These are phyloP conservation scores for Pogoniulus pusillus DNA, from an alignment of 2,797 vertebrate species.

Conservation along the genomic window DNA sequence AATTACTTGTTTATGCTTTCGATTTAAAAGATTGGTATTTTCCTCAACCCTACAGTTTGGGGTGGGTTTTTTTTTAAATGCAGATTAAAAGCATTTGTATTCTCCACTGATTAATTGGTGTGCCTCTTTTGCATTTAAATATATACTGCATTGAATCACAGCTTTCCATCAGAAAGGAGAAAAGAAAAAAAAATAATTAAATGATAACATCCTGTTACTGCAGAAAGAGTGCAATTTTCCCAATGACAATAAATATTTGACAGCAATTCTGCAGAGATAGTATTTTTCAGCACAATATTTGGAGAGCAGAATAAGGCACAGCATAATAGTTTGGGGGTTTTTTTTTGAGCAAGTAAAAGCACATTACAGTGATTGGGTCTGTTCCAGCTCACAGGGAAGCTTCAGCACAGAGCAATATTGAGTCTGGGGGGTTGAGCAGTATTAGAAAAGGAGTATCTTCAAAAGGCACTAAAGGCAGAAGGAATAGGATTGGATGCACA, in stretches of 20 bases:
- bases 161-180: slow-evolving; percentile 49
- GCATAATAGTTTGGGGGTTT: not conserved
- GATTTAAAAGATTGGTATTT: slow-evolving; percentile 14
- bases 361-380: slow-evolving; percentile 23
- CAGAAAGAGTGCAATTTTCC: slow-evolving; percentile 25
- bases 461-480: not conserved
- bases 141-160: slow-evolving; percentile 65
- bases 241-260: slow-evolving; percentile 59
- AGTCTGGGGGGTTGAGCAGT: not conserved
- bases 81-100: slow-evolving; percentile 52
- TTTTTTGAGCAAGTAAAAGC: slow-evolving; percentile 34
- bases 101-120: slow-evolving; percentile 54
- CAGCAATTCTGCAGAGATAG: slow-evolving; percentile 40
- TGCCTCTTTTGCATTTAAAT: slow-evolving; percentile 71
- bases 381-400: slow-evolving; percentile 40
- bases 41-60: not conserved
- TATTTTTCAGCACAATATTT: slow-evolving; percentile 45
- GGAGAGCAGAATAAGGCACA: slow-evolving; percentile 36
- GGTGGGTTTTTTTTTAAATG: not conserved
- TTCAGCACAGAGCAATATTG: not conserved
- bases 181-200: slow-evolving; percentile 71
- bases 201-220: slow-evolving; percentile 49
- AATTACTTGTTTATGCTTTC: slow-evolving; percentile 9
- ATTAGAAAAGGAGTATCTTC: not conserved
- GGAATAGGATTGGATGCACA: not conserved